Percentiles rank a stretch among this genome's conserved stretches.
Conservation (phyloP, 2,888 invertebrate genomes). For the Candidula unifasciata region DNA sequence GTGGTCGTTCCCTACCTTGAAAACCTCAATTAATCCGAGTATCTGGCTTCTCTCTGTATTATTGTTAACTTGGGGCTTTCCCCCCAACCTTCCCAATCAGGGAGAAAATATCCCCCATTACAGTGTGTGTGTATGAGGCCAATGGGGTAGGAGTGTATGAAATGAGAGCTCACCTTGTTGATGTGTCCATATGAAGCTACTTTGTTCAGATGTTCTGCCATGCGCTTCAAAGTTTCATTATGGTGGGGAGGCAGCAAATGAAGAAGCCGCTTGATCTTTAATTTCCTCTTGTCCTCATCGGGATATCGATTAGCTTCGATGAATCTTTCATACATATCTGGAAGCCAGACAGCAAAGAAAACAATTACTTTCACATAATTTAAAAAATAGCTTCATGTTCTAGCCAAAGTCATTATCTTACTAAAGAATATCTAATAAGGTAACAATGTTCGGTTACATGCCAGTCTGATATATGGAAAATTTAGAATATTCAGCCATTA, state of each 20-base stretch:
- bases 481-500: no score
- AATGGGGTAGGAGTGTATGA: not conserved
- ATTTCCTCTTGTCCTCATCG: conserved; percentile 86
- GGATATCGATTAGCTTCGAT: conserved; percentile 94
- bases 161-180: conserved; percentile 84
- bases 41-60: no score
- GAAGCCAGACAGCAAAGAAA: not conserved
- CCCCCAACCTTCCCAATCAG: no score
- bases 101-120: no score
- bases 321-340: conserved; percentile 91
- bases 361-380: not conserved
- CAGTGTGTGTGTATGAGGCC: not conserved
- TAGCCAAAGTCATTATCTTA: no score
- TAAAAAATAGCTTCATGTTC: not conserved
- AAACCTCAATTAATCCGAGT: no score
- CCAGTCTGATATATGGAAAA: no score
- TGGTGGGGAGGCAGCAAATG: conserved; percentile 91
- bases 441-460: no score
- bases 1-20: no score
- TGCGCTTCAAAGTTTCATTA: conserved; percentile 93
- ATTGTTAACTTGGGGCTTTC: no score
- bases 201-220: conserved; percentile 91
- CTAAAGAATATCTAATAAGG: no score
- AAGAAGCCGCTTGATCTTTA: conserved; percentile 86
- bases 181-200: conserved; percentile 86